Evolutionary conservation across 2,113 vertebrate species (phyloP), one percentile per base, ranked within the genome.

Genomic region (Mola mola): DNA sequence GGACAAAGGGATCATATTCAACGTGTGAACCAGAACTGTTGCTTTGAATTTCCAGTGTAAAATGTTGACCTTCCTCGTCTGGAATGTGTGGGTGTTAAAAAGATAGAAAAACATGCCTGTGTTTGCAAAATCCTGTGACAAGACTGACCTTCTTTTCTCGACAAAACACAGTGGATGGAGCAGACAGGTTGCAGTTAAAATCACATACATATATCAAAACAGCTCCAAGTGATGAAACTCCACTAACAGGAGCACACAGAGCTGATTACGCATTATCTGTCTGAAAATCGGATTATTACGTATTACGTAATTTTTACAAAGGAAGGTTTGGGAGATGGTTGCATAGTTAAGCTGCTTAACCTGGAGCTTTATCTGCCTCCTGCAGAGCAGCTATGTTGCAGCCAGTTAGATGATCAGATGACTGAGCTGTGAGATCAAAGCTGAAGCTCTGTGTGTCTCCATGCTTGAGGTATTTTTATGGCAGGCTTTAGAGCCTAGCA

Each of bases 381-480:
- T 64, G 78, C 72, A 42, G 34, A 29, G 59, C 22, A 12, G 67
- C 42, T 48, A 31, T 26, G 42, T 52, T 29, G 43, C 24, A 49
- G 65, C 51, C 59, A 12, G 47, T 21, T 50, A 81, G 55, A 69
- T 66, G 62, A 78, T 83, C 69, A 62, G 38, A 49, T 79, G 66
- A 59, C 75, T 47, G 48, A 59, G 55, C 64, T 38, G 1, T 34
- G 28, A 29, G 68, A 82, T 86, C 77, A 86, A 80, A 88, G 66
- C 47, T 29, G 24, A 31, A 15, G 8, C 36, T 66, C 61, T 34
- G 41, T 40, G 38, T 49, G 49, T 70, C 66, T 74, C 60, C 37
- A 34, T 53, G 43, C 58, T 20, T 1, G 8, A 73, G 67, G 72
- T 68, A 84, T 88, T 85, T 89, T 90, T 86, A 84, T 66, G 53